Evolutionary conservation across 2,888 invertebrate genomes (phyloP), one percentile per base, ranked within the genome.

Genomic region (Helicoverpa assulta): DNA sequence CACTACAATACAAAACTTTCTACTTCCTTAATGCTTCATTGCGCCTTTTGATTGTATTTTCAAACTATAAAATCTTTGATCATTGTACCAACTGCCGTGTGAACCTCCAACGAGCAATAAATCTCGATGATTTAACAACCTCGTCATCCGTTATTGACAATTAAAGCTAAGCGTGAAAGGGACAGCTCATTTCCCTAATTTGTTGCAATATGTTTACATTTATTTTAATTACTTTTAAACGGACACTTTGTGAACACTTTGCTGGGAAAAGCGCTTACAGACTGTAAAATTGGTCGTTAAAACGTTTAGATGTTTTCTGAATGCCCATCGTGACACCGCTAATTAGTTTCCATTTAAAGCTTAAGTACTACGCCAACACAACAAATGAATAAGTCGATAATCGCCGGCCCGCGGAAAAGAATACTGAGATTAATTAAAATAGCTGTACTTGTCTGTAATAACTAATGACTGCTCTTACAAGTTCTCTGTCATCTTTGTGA

Each of bases 111-210:
- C 51, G 37, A 65, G 62, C 70, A 53, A 79, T 84, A 80, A 79
- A 80, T 81, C 70, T 72, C 62, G 21, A 74, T 77, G 73, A 82
- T 81, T 82, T 80, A 75, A 79, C 58, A 52, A 61, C 71, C 61
- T 73, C 70, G 72, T 71, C 71, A 67, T 55, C 66, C 58, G 63
- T 73, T 74, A 70, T 74, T 70, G 55, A 76, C 62, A 53, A 61
- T 63, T 57, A 72, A 78, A 64, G 21, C 62, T 60, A 70, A 65
- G 54, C 63, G 67, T 52, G 60, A 52, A 73, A 71, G 70, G 58
- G 76, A 78, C 70, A 59, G 62, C 73, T 67, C 57, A 65, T 75
- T 78, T 70, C 43, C 62, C 76, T 80, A 65, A 85, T 80, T 77
- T 79, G 73, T 77, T 81, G 66, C 78, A 64, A 58, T 75, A 73